Conservation (phyloP, 1,140 invertebrate genomes). For the Steinernema khuongi region DNA sequence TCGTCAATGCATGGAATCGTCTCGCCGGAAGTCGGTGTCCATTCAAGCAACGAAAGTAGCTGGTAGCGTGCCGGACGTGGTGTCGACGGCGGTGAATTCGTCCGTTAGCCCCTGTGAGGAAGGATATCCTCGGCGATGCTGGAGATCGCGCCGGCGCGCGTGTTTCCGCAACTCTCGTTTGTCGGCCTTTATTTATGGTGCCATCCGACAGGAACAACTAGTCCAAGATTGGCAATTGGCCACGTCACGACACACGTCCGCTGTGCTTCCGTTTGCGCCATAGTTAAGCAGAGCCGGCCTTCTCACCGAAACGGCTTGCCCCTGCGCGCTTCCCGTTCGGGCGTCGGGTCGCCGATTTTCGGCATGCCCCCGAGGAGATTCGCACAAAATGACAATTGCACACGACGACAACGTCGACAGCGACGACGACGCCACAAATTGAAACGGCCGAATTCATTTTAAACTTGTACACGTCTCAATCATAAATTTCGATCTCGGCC, state of each 20-base stretch:
- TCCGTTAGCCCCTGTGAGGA: neutral
- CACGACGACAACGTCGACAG: neutral
- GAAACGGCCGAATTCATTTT: conserved; percentile 5
- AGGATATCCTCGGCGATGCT: neutral
- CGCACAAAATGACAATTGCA: conserved; percentile 12
- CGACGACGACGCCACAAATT: conserved; percentile 6
- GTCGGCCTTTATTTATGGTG: conserved; percentile 14
- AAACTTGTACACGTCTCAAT: conserved; percentile 14
- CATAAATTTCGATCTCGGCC: neutral
- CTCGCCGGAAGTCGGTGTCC: neutral
- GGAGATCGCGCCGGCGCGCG: neutral
- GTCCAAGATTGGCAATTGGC: conserved; percentile 6
- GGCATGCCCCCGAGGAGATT: neutral
- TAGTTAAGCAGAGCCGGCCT: neutral
- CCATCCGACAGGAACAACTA: conserved; percentile 16
- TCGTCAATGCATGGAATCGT: neutral
- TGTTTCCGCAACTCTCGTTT: conserved; percentile 1
- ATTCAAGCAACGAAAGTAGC: no score
- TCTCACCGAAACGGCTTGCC: neutral
- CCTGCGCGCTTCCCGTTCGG: neutral
- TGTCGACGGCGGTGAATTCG: neutral
- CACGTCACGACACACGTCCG: conserved; percentile 14
- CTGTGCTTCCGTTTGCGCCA: neutral
- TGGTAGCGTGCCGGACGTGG: neutral
- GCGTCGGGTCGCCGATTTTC: neutral